Evolutionary conservation across 2,797 vertebrate species (phyloP).

Genomic region (Paedocypris micromegethes): DNA sequence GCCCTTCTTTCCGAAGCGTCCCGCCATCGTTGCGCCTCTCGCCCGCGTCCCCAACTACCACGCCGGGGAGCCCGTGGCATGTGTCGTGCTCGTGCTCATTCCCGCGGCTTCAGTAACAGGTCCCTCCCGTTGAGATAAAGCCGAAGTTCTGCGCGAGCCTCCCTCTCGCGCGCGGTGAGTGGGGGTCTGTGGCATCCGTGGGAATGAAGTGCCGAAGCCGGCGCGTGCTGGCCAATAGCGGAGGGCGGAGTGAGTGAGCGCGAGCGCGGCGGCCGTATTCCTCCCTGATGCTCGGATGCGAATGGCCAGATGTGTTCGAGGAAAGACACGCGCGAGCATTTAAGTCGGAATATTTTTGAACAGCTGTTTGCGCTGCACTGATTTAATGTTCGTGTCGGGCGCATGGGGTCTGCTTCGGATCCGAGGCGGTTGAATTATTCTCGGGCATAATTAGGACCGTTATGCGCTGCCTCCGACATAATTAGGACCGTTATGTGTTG

Average conservation of each 20-base stretch:
- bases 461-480: too few species aligned
- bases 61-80: slow-evolving; percentile 50
- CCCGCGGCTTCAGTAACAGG: slow-evolving; percentile 39
- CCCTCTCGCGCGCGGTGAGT: slow-evolving; percentile 52
- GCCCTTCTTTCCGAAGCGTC: slow-evolving; percentile 61
- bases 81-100: slow-evolving; percentile 52
- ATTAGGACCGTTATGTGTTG: too few species aligned
- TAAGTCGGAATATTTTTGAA: slow-evolving; percentile 31
- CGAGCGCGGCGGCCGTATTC: slow-evolving; percentile 24
- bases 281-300: slow-evolving; percentile 16
- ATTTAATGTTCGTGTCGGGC: slow-evolving; percentile 11
- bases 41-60: slow-evolving; percentile 52
- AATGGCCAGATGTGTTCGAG: slow-evolving; percentile 29
- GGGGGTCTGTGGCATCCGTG: slow-evolving; percentile 48
- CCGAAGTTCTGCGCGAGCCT: slow-evolving; percentile 41
- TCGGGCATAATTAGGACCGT: neutral
- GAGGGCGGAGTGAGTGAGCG: slow-evolving; percentile 31
- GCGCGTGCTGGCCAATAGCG: slow-evolving; percentile 38
- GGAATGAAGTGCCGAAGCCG: slow-evolving; percentile 47
- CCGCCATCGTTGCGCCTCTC: slow-evolving; percentile 62
- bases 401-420: slow-evolving; percentile 3
- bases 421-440: neutral
- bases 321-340: slow-evolving; percentile 20
- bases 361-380: slow-evolving; percentile 36
- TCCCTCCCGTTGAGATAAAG: slow-evolving; percentile 34